A percentile compares a stretch with the other conserved stretches of the same genome.
Evolutionary conservation across 2,888 invertebrate genomes (phyloP).

Genomic region (Steinernema scapterisci): DNA sequence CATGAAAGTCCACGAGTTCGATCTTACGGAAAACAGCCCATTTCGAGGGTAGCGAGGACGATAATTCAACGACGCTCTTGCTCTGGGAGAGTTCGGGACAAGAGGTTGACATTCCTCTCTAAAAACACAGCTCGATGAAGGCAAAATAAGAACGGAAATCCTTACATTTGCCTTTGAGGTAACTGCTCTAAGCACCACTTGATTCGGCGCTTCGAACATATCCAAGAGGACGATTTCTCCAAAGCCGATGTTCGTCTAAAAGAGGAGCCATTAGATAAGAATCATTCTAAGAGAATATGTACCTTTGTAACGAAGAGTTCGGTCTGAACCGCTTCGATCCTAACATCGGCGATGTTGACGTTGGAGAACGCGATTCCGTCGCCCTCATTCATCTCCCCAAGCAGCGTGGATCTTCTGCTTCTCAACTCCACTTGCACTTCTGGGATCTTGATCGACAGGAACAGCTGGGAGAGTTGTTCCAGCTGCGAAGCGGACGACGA

Average conservation of each 20-base stretch:
- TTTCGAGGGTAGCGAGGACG: neutral
- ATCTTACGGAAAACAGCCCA: slow-evolving; percentile 15
- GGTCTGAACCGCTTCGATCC: slow-evolving; percentile 51
- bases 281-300: neutral
- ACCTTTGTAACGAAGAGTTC: slow-evolving; percentile 50
- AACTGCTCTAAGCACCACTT: neutral
- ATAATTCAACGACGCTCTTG: neutral
- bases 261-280: neutral
- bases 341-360: slow-evolving; percentile 45
- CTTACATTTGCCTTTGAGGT: neutral
- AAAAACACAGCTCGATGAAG: neutral
- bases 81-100: slow-evolving; percentile 1
- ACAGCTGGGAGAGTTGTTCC: slow-evolving; percentile 39
- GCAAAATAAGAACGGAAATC: neutral
- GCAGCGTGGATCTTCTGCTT: slow-evolving; percentile 37
- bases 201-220: slow-evolving; percentile 21
- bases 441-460: slow-evolving; percentile 40
- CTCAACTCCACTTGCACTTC: slow-evolving; percentile 43
- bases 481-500: slow-evolving; percentile 9
- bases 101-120: neutral
- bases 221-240: slow-evolving; percentile 22
- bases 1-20: neutral
- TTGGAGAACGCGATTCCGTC: slow-evolving; percentile 48
- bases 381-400: slow-evolving; percentile 18
- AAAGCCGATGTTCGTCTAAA: slow-evolving; percentile 25